These are phyloP conservation scores for Cantharis nigra DNA, from an alignment of 2,888 invertebrate species.

Conservation along the genomic window DNA sequence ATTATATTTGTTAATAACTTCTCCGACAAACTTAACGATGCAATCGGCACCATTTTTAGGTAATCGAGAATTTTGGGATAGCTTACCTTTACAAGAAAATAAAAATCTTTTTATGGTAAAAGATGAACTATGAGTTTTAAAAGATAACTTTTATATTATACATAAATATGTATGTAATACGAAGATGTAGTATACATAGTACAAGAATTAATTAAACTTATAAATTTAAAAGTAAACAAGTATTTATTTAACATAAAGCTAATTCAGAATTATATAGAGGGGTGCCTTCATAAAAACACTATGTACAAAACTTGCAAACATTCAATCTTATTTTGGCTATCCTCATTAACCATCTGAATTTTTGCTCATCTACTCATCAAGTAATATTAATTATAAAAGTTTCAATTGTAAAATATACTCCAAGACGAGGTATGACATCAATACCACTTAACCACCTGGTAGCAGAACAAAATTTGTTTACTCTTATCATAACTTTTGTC, in stretches of 20 bases:
- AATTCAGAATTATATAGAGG: background rate
- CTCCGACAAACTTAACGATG: constrained; percentile 57
- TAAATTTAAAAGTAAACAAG: background rate
- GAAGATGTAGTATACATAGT: background rate
- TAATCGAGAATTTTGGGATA: constrained; percentile 65
- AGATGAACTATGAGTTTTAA: constrained; percentile 54
- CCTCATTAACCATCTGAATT: too few relatives aligned
- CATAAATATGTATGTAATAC: background rate
- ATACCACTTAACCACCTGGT: too few relatives aligned
- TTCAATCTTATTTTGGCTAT: too few relatives aligned
- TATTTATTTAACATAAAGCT: background rate
- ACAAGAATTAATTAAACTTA: background rate
- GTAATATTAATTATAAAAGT: too few relatives aligned
- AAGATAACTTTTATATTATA: background rate
- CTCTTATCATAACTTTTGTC: too few relatives aligned
- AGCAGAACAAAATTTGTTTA: too few relatives aligned
- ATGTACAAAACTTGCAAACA: too few relatives aligned
- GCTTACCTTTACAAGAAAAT: constrained; percentile 64
- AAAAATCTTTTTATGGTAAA: constrained; percentile 54
- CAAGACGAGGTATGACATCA: too few relatives aligned
- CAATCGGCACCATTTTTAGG: constrained; percentile 59
- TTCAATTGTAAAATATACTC: too few relatives aligned
- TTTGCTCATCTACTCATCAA: too few relatives aligned
- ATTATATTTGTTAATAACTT: constrained; percentile 60
- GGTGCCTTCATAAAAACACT: too few relatives aligned